phyloP scores from a whole-genome alignment of 2,888 invertebrate genomes.

The Scrobipalpa costella region DNA sequence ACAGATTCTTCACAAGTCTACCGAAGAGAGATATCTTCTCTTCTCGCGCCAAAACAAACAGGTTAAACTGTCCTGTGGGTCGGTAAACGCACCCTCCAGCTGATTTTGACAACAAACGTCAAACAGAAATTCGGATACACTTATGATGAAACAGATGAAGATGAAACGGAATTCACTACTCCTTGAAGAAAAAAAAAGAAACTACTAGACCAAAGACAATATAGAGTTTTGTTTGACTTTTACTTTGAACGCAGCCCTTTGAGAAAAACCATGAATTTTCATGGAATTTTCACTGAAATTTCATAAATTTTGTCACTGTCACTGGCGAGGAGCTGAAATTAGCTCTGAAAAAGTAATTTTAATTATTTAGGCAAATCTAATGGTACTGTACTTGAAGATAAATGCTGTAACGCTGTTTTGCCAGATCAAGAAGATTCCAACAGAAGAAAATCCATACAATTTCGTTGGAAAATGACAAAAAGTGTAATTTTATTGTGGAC shows the following conservation, averaged over 20 bases:
- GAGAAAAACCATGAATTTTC: slow-evolving; percentile 34
- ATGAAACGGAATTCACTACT: too few species aligned
- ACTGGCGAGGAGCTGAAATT: slow-evolving; percentile 35
- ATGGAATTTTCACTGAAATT: slow-evolving; percentile 27
- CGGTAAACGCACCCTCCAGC: slow-evolving; percentile 11
- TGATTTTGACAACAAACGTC: slow-evolving; percentile 17
- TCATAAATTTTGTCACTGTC: slow-evolving; percentile 37
- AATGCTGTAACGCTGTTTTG: neutral
- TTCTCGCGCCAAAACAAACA: slow-evolving; percentile 16
- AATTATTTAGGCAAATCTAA: slow-evolving; percentile 13
- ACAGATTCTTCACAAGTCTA: neutral
- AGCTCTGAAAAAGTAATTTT: slow-evolving; percentile 33
- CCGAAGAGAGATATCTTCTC: neutral
- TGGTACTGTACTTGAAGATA: neutral
- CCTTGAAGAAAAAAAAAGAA: neutral
- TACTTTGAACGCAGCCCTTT: slow-evolving; percentile 38
- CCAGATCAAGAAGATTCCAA: neutral
- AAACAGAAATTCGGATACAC: slow-evolving; percentile 25
- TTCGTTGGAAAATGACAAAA: neutral
- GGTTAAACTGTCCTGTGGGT: too few species aligned
- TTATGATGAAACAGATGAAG: neutral
- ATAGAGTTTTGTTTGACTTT: slow-evolving; percentile 28
- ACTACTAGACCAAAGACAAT: slow-evolving; percentile 27
- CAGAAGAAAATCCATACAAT: neutral
- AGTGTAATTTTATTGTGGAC: slow-evolving; percentile 30